Evolutionary conservation across 2,888 invertebrate species (phyloP), one percentile per base, ranked within the genome.

Genomic region (Caenorhabditis becei): DNA sequence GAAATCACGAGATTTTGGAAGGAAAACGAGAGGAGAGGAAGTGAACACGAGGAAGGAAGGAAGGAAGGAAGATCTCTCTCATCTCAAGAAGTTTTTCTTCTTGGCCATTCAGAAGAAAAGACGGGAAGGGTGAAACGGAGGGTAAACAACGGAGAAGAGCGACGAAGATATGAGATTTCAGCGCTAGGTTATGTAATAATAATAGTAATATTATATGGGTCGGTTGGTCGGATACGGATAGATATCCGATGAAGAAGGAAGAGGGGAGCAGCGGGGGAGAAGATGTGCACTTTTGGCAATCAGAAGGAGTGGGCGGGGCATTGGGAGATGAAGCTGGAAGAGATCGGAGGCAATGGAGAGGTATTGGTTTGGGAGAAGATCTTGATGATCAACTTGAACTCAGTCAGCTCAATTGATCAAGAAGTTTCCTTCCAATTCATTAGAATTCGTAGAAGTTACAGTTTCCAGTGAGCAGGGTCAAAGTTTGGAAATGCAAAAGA

Each of bases 141-240:
- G 70, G 49, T 72, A 61, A 71, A 71, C 71, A 71, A 71, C 20
- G 41, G 53, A 65, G 67, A 47, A n/a, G 26, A 61, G n/a, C 4
- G 16, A 23, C 61, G 20, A 51, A 49, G 65, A 65, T 65, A 74
- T 74, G 74, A 74, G 63, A 65, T 74, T 74, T 74, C 59, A 59
- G 32, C 16, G 47, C 65, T 54, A 58, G 63, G 63, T 65, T 72
- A 62, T 71, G 28, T 54, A 65, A 65, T 65, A 49, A 49, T 58
- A 65, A 37, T 58, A 59, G 59, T 59, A 59, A 59, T 59, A 59
- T 59, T 37, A 41, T 41, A 59, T 59, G n/a, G 32, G n/a, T 18
- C 54, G 32, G 54, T 26, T 24, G 18, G 49, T 41, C 41, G 8
- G 41, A 32, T 32, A 10, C 11, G 14, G 8, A 18, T 47, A 47